phyloP scores from a whole-genome alignment of 2,888 invertebrate genomes.

The Drosophila pseudotalamancana region DNA sequence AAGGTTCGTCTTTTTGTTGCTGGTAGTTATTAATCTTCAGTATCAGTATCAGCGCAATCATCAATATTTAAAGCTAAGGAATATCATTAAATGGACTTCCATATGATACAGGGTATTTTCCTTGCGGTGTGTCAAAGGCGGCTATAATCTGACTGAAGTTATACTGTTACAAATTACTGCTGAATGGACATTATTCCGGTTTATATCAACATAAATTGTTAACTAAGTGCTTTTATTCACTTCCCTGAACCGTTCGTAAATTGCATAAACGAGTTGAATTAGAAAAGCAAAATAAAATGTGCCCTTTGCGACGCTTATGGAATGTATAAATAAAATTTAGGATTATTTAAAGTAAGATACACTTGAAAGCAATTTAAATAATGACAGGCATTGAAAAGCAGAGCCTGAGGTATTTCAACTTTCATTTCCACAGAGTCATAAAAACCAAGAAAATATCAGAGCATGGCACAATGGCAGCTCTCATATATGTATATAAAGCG shows the following conservation, averaged over 20 bases:
- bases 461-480: conserved; percentile 15
- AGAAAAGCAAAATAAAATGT: conserved; percentile 42
- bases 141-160: background rate
- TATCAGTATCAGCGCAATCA: too few species aligned
- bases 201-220: conserved; percentile 28
- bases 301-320: background rate
- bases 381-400: conserved; percentile 40
- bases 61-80: too few species aligned
- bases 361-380: conserved; percentile 30
- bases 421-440: conserved; percentile 41
- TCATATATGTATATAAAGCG: conserved; percentile 6
- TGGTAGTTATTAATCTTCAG: too few species aligned
- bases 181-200: conserved; percentile 6
- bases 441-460: conserved; percentile 21
- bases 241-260: background rate
- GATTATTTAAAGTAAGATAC: conserved; percentile 8
- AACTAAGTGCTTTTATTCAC: conserved; percentile 25
- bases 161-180: background rate
- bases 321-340: conserved; percentile 21
- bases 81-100: too few species aligned
- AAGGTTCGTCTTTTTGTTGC: too few species aligned
- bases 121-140: background rate
- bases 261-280: conserved; percentile 36
- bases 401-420: conserved; percentile 26
- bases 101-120: too few species aligned